Conservation (phyloP, 2,113 vertebrate genomes). For the Mustela lutreola region DNA sequence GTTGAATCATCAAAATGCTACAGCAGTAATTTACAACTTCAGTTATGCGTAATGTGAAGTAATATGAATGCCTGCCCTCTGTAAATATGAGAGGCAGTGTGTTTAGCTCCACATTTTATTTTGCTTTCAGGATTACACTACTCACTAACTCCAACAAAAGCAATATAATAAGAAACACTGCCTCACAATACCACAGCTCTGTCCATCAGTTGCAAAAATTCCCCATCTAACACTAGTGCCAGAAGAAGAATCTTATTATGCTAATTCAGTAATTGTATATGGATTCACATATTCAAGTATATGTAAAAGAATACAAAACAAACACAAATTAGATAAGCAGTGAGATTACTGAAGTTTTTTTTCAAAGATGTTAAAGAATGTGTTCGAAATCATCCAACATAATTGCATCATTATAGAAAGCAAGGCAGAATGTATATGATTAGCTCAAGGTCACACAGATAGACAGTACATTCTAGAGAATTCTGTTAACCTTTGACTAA, state of each 20-base stretch:
- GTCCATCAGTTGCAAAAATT: slow-evolving; percentile 62
- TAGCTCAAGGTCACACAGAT: not conserved
- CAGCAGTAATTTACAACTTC: slow-evolving; percentile 58
- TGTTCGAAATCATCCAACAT: not conserved
- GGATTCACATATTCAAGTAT: slow-evolving; percentile 59
- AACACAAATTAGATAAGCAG: slow-evolving; percentile 47
- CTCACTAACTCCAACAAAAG: slow-evolving; percentile 70
- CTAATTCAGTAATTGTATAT: slow-evolving; percentile 45
- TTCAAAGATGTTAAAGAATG: not conserved
- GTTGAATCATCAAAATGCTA: slow-evolving; percentile 69
- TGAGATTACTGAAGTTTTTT: not conserved
- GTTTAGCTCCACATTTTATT: slow-evolving; percentile 41
- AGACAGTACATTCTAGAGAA: not conserved
- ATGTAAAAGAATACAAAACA: slow-evolving; percentile 64
- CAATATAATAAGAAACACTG: slow-evolving; percentile 59
- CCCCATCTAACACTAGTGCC: slow-evolving; percentile 35
- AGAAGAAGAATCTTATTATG: slow-evolving; percentile 65
- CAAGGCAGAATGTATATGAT: not conserved
- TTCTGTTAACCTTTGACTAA: not conserved
- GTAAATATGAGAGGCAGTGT: slow-evolving; percentile 48
- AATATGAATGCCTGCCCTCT: slow-evolving; percentile 59
- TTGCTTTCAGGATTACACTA: slow-evolving; percentile 42
- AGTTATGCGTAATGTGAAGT: slow-evolving; percentile 60
- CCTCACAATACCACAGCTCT: slow-evolving; percentile 51
- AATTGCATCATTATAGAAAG: not conserved